Base-by-base conservation (phyloP, 2,797 vertebrate genomes). In the Setipinna tenuifilis region DNA sequence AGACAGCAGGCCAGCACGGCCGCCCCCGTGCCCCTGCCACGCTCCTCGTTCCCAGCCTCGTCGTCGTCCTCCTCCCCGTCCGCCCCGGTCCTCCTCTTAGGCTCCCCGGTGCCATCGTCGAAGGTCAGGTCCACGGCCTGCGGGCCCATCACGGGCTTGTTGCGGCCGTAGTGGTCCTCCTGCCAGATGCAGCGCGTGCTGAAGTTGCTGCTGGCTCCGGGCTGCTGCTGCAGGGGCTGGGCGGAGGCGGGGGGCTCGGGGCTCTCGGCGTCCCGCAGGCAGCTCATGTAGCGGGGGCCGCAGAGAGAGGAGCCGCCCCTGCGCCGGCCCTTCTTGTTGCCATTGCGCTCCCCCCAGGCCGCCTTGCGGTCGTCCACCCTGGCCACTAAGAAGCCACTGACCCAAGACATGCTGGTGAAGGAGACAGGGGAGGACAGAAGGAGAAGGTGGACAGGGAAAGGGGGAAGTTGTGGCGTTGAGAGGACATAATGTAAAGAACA, bases 331-430 rank as follows among this genome's bases (percentile, higher is more conserved):
- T 96, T 98, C 92, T 96, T 98, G 91, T 97, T 97, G 89, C 98
- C 98, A 83, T 98, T 98, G 92, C 97, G 97, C 85, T 99, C 98
- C 57, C 98, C 98, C 98, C 98, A 98, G 90, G 97, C 96, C 0
- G 97, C 98, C 93, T 98, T 99, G 88, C 96, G 94, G 85, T 98
- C 96, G 44, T 98, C 97, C 93, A 97, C 97, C 91, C 97, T 97
- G 91, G 97, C 95, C 84, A 95, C 96, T 89, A 98, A 95, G 94
- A 98, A 96, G 91, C 96, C 96, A 86, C 97, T 97, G 96, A 98
- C 97, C 98, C 98, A 99, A 89, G 98, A 99, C 98, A 99, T 99
- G 95, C 97, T 98, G 88, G 83, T 41, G 62, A n/a, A 9, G 46
- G n/a, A 16, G 10, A 48, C 4, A 48, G 46, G 46, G 10, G 46